Evolutionary conservation across 2,113 vertebrate genomes (phyloP).

Genomic region (Hoplias malabaricus): DNA sequence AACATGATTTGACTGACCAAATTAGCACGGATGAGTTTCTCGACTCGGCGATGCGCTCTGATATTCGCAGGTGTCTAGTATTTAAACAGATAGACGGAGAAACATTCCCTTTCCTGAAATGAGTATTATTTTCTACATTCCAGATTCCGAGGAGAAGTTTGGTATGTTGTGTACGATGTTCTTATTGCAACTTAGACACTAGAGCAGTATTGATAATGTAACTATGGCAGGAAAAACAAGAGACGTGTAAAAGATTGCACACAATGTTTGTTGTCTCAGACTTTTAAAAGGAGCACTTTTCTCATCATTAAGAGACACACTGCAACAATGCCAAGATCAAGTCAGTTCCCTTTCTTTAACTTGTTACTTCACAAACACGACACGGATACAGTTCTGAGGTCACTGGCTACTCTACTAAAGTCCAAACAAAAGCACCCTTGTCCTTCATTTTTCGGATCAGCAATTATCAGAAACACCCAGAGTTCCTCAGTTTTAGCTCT

Average conservation of each 20-base stretch:
- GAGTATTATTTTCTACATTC: slow-evolving; percentile 50
- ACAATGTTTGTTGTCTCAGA: slow-evolving; percentile 40
- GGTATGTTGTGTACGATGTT: neutral
- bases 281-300: slow-evolving; percentile 28
- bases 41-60: slow-evolving; percentile 63
- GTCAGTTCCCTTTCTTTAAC: neutral
- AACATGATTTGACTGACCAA: slow-evolving; percentile 50
- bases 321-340: slow-evolving; percentile 22
- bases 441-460: slow-evolving; percentile 3
- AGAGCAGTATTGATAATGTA: neutral
- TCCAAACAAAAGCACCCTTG: slow-evolving; percentile 12
- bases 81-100: slow-evolving; percentile 36
- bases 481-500: slow-evolving; percentile 55
- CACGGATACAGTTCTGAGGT: slow-evolving; percentile 9
- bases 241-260: neutral
- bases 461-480: slow-evolving; percentile 28
- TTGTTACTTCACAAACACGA: neutral
- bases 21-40: slow-evolving; percentile 67
- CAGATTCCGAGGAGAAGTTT: slow-evolving; percentile 10
- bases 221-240: neutral
- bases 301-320: slow-evolving; percentile 21
- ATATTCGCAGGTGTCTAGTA: slow-evolving; percentile 52
- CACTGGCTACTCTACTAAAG: slow-evolving; percentile 7
- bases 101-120: slow-evolving; percentile 65
- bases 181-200: neutral